Conservation (phyloP, 2,797 vertebrate genomes). For the Oreortyx pictus region DNA sequence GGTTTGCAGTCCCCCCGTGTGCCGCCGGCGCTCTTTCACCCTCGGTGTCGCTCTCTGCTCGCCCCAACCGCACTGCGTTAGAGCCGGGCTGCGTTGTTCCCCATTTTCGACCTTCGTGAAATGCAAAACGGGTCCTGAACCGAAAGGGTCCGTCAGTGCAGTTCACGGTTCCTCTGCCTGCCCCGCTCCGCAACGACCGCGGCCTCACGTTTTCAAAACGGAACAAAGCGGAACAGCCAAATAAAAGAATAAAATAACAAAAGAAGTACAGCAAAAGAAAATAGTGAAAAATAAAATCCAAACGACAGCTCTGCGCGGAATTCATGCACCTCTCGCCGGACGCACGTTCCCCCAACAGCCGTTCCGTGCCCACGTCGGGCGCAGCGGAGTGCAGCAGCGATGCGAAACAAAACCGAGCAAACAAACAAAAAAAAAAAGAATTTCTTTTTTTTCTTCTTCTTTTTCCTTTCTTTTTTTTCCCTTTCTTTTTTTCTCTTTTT, state of each 20-base stretch:
- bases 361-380: not conserved
- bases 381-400: too few relatives aligned
- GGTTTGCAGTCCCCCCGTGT: not conserved
- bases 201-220: not conserved
- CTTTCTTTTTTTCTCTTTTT: too few relatives aligned
- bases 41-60: not conserved
- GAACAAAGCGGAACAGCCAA: not conserved
- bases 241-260: too few relatives aligned
- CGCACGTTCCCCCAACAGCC: not conserved
- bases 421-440: too few relatives aligned
- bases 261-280: not conserved
- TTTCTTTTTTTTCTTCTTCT: too few relatives aligned
- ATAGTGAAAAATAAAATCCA: not conserved
- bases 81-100: not conserved
- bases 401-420: too few relatives aligned
- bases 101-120: not conserved
- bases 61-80: not conserved
- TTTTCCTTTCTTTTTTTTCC: too few relatives aligned
- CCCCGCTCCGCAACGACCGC: not conserved
- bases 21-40: not conserved
- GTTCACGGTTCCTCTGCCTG: not conserved
- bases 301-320: fast-evolving
- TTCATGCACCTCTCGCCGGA: not conserved
- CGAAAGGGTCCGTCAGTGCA: fast-evolving
- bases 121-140: not conserved